These are phyloP conservation scores for Leptogaster cylindrica DNA, from an alignment of 2,888 invertebrate genomes.

Conservation along the genomic window DNA sequence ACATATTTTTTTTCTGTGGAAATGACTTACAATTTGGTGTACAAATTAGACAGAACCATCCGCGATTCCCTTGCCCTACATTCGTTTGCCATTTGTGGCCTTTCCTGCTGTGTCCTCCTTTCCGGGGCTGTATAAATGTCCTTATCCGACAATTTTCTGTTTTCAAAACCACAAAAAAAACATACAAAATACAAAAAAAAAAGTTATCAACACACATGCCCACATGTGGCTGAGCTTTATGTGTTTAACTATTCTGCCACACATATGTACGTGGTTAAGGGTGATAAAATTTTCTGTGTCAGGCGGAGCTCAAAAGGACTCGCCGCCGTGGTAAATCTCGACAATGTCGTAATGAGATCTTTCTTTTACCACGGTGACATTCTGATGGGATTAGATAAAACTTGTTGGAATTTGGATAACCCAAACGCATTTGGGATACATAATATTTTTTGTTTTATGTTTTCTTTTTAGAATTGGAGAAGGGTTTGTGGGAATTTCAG, in stretches of 20 bases:
- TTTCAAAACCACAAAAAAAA: background rate
- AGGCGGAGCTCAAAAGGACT: constrained; percentile 9
- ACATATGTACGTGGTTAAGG: background rate
- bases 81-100: background rate
- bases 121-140: background rate
- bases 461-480: too few species aligned
- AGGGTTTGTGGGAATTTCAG: too few species aligned
- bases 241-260: background rate
- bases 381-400: constrained; percentile 16
- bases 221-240: too few species aligned
- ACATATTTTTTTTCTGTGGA: background rate
- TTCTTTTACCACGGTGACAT: constrained; percentile 1
- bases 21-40: constrained; percentile 27
- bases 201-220: background rate
- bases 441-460: too few species aligned
- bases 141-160: constrained; percentile 21
- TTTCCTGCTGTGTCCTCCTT: too few species aligned
- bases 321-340: constrained; percentile 19
- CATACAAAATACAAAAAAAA: too few species aligned
- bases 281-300: constrained; percentile 17
- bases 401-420: constrained; percentile 22
- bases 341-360: constrained; percentile 31
- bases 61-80: background rate
- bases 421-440: too few species aligned
- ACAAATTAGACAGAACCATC: constrained; percentile 12